Evolutionary conservation across 2,113 vertebrate species (phyloP).

Genomic region (Notiomystis cincta): DNA sequence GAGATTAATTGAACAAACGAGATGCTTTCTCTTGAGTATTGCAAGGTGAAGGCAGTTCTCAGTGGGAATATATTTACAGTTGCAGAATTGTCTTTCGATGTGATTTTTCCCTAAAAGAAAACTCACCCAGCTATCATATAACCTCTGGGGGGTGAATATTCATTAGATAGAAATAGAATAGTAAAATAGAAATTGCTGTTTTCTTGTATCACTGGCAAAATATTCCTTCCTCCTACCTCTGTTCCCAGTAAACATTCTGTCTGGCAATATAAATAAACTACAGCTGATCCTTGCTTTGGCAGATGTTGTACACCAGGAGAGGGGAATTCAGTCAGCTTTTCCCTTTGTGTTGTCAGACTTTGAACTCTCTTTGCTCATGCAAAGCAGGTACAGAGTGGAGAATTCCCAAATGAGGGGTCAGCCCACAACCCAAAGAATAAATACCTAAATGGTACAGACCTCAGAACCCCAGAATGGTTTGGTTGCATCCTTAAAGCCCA

Average conservation of each 20-base stretch:
- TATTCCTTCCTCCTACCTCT: neutral
- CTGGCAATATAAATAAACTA: slow-evolving; percentile 1
- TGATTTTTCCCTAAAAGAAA: slow-evolving; percentile 10
- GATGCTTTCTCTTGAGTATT: neutral
- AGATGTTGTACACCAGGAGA: neutral
- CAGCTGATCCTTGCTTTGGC: neutral
- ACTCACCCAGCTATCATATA: neutral
- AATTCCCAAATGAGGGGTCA: neutral
- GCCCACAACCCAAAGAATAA: neutral
- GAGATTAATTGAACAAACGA: slow-evolving; percentile 42
- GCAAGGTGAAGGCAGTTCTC: neutral
- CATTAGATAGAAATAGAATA: neutral
- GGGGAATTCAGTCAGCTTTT: neutral
- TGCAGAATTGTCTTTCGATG: neutral
- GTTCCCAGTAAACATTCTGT: slow-evolving; percentile 11
- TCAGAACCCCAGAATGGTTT: neutral
- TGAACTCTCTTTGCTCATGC: neutral
- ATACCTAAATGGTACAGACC: neutral
- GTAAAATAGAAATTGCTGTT: slow-evolving; percentile 16
- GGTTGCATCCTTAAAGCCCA: neutral
- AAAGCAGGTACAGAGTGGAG: neutral
- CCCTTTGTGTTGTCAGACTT: neutral
- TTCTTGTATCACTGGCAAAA: neutral
- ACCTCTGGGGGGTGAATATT: slow-evolving; percentile 5
- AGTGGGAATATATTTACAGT: neutral